phyloP scores from a whole-genome alignment of 2,113 vertebrate genomes.

The Alectura lathami region DNA sequence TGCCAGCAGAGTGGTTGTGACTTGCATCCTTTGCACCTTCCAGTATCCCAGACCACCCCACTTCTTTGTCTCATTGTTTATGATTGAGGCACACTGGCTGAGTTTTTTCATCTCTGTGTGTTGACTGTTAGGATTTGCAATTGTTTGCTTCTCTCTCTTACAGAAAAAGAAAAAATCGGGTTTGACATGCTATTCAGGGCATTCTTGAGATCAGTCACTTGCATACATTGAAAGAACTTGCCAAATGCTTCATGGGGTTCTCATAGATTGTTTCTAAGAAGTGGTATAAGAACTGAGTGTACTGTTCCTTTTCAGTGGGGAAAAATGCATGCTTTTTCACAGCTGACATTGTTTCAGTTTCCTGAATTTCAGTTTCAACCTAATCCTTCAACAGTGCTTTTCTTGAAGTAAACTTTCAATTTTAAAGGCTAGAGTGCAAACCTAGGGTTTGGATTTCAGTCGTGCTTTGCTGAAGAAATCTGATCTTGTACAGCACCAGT shows the following conservation, averaged over 20 bases:
- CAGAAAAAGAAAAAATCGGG: background rate
- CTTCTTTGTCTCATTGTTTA: background rate
- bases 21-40: background rate
- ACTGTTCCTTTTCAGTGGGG: background rate
- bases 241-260: background rate
- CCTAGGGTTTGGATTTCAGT: background rate
- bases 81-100: background rate
- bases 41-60: background rate
- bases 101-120: background rate
- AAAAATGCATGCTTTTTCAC: background rate
- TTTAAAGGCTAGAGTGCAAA: background rate
- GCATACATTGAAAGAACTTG: background rate
- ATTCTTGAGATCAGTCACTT: background rate
- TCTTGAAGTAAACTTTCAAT: background rate
- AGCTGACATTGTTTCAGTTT: background rate
- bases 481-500: background rate
- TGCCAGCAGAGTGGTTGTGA: background rate
- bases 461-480: background rate
- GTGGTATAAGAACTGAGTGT: background rate
- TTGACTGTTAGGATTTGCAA: background rate
- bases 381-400: background rate
- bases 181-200: background rate
- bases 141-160: background rate
- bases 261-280: background rate
- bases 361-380: background rate